Conservation (phyloP, 2,113 vertebrate species). For the Poeciliopsis retropinna region DNA sequence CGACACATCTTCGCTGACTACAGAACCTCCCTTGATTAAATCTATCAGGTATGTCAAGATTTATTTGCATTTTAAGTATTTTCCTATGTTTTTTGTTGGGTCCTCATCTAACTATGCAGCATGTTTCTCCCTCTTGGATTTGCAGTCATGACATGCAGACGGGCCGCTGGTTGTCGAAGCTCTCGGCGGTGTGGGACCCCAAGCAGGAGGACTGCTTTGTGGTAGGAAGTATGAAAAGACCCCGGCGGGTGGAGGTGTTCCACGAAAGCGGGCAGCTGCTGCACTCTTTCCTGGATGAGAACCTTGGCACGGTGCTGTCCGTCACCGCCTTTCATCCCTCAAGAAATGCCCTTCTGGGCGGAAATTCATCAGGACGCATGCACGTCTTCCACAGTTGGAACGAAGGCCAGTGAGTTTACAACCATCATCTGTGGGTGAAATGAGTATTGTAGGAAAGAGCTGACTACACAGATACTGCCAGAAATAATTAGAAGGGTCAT, state of each 20-base stretch:
- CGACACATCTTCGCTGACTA: conserved; percentile 79
- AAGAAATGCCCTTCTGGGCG: conserved; percentile 81
- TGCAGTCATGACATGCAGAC: conserved; percentile 83
- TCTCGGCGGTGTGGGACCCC: conserved; percentile 90
- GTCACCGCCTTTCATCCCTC: conserved; percentile 84
- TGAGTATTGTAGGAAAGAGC: background rate
- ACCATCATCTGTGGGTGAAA: background rate
- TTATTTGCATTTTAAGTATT: background rate
- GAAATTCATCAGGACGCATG: conserved; percentile 84
- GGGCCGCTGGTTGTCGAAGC: conserved; percentile 82
- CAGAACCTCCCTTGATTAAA: conserved; percentile 58
- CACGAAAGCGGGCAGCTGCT: conserved; percentile 77
- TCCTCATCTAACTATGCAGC: background rate
- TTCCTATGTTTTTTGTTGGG: background rate
- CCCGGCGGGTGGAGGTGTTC: conserved; percentile 80
- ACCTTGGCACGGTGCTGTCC: conserved; percentile 81
- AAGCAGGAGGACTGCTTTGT: conserved; percentile 86
- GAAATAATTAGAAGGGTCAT: background rate
- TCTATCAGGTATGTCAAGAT: conserved; percentile 76
- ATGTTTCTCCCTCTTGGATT: background rate
- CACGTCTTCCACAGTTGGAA: conserved; percentile 81
- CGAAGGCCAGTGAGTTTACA: background rate
- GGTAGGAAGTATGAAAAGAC: conserved; percentile 82
- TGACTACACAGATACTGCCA: background rate
- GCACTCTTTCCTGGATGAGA: conserved; percentile 76